These are phyloP conservation scores for Therioaphis trifolii DNA, from an alignment of 2,888 invertebrate genomes.

Conservation along the genomic window DNA sequence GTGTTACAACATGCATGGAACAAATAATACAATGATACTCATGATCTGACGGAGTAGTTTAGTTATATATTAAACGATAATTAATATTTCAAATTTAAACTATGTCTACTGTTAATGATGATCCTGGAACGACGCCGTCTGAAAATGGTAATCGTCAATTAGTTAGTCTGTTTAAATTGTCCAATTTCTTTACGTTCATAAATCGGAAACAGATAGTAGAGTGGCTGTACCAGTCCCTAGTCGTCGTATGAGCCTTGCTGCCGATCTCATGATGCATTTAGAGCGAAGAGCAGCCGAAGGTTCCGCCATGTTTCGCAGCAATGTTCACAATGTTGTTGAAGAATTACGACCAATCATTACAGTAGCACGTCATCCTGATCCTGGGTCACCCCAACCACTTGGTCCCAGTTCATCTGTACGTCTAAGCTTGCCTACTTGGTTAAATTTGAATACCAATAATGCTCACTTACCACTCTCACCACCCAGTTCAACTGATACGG, in stretches of 20 bases:
- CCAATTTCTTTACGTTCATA: constrained; percentile 9
- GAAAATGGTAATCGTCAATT: constrained; percentile 44
- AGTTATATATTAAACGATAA: not conserved
- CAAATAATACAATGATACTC: not conserved
- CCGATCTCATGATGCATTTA: constrained; percentile 63
- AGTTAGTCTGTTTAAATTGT: not conserved
- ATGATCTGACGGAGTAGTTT: constrained; percentile 11
- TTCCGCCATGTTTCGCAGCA: constrained; percentile 67
- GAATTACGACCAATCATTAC: constrained; percentile 77
- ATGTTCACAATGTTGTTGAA: constrained; percentile 71
- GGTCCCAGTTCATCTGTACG: constrained; percentile 69
- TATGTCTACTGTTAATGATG: constrained; percentile 41
- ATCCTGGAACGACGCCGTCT: constrained; percentile 12
- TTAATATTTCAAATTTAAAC: not conserved
- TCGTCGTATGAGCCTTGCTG: constrained; percentile 63
- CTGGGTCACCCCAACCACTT: constrained; percentile 70
- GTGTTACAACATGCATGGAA: not conserved
- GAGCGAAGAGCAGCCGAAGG: constrained; percentile 66
- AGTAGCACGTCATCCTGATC: constrained; percentile 69
- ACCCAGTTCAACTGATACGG: constrained; percentile 61
- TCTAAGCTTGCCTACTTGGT: constrained; percentile 70
- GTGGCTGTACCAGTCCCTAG: constrained; percentile 23
- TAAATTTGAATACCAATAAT: constrained; percentile 50
- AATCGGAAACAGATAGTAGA: constrained; percentile 44
- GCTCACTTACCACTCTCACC: constrained; percentile 44